phyloP scores from a whole-genome alignment of 2,797 vertebrate species.

The Ispidina picta region DNA sequence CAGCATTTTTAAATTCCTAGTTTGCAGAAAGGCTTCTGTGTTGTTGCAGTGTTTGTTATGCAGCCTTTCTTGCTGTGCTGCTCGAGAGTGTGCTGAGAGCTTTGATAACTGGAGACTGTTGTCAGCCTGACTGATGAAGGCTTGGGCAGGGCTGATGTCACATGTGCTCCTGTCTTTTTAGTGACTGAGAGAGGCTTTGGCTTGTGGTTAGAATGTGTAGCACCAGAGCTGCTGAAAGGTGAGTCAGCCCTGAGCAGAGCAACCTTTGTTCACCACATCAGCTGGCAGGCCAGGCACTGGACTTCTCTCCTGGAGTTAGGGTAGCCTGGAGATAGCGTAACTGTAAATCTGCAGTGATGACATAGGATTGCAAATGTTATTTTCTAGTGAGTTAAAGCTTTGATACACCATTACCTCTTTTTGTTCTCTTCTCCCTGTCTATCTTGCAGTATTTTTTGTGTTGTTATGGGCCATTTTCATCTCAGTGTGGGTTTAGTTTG shows the following conservation, averaged over 20 bases:
- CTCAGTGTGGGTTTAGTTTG: background rate
- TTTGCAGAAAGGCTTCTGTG: background rate
- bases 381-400: background rate
- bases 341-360: background rate
- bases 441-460: background rate
- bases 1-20: background rate
- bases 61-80: background rate
- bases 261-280: background rate
- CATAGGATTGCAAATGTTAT: background rate
- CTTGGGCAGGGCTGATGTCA: background rate
- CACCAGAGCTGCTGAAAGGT: background rate
- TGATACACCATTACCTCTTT: background rate
- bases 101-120: background rate
- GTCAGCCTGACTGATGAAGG: background rate
- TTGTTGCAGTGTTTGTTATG: background rate
- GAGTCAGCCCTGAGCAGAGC: background rate
- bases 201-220: no score
- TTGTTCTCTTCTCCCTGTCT: background rate
- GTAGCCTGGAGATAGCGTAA: background rate
- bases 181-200: background rate
- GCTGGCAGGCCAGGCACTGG: background rate
- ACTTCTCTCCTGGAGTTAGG: background rate
- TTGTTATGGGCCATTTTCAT: background rate
- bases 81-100: fast-evolving
- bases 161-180: background rate